A percentile compares a stretch with the other conserved stretches of the same genome.
Conservation (phyloP, 2,888 invertebrate genomes). For the Nysson spinosus region DNA sequence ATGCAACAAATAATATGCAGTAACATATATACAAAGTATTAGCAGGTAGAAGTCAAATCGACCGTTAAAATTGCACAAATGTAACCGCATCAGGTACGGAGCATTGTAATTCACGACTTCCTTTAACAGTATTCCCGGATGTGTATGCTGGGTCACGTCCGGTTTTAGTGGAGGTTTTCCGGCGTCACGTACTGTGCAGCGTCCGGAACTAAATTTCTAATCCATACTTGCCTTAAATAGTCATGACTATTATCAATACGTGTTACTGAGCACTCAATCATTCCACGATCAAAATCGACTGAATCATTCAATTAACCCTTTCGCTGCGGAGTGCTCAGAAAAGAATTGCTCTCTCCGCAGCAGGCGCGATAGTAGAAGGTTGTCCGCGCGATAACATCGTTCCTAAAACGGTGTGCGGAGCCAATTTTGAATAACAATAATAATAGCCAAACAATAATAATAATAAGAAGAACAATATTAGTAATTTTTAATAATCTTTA, state of each 20-base stretch:
- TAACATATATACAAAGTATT: too few relatives aligned
- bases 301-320: conserved; percentile 1
- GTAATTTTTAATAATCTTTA: too few relatives aligned
- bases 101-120: conserved; percentile 72
- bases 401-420: too few relatives aligned
- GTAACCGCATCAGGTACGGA: conserved; percentile 67
- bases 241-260: conserved; percentile 51
- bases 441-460: too few relatives aligned
- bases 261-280: conserved; percentile 18
- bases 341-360: background rate
- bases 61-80: conserved; percentile 35
- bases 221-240: conserved; percentile 47
- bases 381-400: too few relatives aligned
- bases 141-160: conserved; percentile 73
- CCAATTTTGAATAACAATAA: too few relatives aligned
- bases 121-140: conserved; percentile 69
- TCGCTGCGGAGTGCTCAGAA: too few relatives aligned
- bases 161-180: conserved; percentile 65
- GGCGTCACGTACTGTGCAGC: conserved; percentile 66
- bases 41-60: background rate
- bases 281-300: conserved; percentile 17
- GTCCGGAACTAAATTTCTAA: conserved; percentile 50
- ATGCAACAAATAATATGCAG: too few relatives aligned
- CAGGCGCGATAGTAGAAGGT: too few relatives aligned
- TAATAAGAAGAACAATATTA: too few relatives aligned